Conservation (phyloP, 2,888 invertebrate species). For the Macropis europaea region DNA sequence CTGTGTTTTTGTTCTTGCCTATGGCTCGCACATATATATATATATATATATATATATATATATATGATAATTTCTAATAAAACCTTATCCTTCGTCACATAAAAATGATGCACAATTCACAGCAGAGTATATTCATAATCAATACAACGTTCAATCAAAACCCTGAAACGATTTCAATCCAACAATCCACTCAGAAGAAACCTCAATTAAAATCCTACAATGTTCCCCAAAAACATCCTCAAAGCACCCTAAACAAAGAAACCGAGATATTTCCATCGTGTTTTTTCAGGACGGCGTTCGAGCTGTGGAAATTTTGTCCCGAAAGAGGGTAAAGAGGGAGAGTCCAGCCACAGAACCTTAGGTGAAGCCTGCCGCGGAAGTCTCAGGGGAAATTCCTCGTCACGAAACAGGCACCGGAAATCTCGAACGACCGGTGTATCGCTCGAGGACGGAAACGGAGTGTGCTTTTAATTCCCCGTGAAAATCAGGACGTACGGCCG, state of each 20-base stretch:
- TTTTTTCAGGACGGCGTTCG: neutral
- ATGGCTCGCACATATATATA: too few species aligned
- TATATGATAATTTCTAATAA: too few species aligned
- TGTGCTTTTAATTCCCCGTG: slow-evolving; percentile 62
- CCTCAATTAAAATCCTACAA: too few species aligned
- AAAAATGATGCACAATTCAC: too few species aligned
- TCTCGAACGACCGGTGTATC: slow-evolving; percentile 19
- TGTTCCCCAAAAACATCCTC: too few species aligned
- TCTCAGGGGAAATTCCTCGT: slow-evolving; percentile 71
- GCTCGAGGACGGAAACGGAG: neutral
- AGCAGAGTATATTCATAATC: too few species aligned
- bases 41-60: too few species aligned
- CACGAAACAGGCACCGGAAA: slow-evolving; percentile 53
- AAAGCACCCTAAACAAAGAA: neutral
- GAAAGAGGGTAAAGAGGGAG: slow-evolving; percentile 1
- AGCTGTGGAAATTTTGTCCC: neutral
- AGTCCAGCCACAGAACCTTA: slow-evolving; percentile 16
- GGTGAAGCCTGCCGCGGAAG: slow-evolving; percentile 23
- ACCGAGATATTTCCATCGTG: neutral
- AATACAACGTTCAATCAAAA: too few species aligned
- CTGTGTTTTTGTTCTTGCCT: too few species aligned
- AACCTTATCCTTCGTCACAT: too few species aligned
- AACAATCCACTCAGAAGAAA: too few species aligned
- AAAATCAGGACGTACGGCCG: slow-evolving; percentile 56
- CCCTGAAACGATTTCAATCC: too few species aligned